Base-by-base conservation (phyloP, 2,888 invertebrate genomes). In the Drosophila borborema region DNA sequence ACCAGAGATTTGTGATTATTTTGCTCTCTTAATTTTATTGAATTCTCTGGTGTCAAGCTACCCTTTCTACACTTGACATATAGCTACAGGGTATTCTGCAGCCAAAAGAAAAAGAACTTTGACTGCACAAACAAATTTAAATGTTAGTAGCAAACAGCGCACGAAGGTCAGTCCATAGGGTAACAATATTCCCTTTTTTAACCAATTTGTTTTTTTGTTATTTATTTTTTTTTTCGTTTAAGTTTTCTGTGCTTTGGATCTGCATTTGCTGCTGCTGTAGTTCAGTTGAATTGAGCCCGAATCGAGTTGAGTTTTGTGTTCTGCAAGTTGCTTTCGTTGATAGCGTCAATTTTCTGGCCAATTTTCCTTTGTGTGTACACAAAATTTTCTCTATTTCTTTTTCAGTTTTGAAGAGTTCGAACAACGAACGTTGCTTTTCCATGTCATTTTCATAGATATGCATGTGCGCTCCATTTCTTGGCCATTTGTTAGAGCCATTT, bases 281-380 rank as follows among this genome's bases (percentile, higher is more conserved):
- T 54, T 41, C 23, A 49, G 31, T 3, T 23, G 48, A 28, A 9
- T n/a, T 55, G 38, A n/a, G 36, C 9, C 9, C 4, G 36, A 36
- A 4, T 38, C 5, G 28, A 28, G 20, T 2, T 41, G 40, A 41
- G 31, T 54, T 54, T 38, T 38, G n/a, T 74, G 72, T 82, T 80
- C 83, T 72, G 84, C 73, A 66, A 83, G 77, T 77, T 86, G 64
- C 72, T 56, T 77, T 81, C 59, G 64, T 74, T 89, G 87, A 89
- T 87, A 80, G 85, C 82, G 64, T 54, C 82, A 89, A 89, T 85
- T 89, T 89, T 77, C 68, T 64, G 63, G 64, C 53, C 88, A 89
- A 85, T 85, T 85, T 85, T 85, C 64, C 67, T 78, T 70, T 71
- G 74, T 67, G 48, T 71, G 36, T 28, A 64, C 64, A 49, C 12